Base-by-base conservation (phyloP, 2,888 invertebrate genomes). In the Phymatocera aterrima region DNA sequence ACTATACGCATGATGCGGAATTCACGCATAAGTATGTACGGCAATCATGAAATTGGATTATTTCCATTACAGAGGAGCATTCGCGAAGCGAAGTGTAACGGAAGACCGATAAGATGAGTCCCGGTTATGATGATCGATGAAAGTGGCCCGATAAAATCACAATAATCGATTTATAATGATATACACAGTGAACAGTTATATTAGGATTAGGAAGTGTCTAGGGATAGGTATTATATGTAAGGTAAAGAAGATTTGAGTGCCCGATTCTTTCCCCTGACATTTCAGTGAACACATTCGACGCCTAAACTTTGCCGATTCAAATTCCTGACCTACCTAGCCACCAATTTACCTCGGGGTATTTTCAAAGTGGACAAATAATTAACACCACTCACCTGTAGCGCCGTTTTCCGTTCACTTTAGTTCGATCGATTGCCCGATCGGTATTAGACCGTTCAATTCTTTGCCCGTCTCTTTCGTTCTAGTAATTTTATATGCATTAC, bases 351-450 rank as follows among this genome's bases (percentile, higher is more conserved):
- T 5, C 21, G 8, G 37, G 37, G 61, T 57, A 57, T 15, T 4
- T 24, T 37, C 15, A 6, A 37, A 64, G 61, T 64, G 34, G 37
- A 64, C 61, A 15, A 64, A 64, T 64, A 48, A 51, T 51, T 51
- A 72, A 31, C 31, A 61, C 18, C 72, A 72, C 72, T 72, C 72
- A 72, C 72, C 72, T 72, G 72, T 34, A 51, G 72, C 34, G 34
- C 31, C 31, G 48, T 34, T 21, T 15, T 46, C 72, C 72, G 51
- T 72, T 72, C 72, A 72, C 72, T 51, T 72, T 51, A 34, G 18
- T 28, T 24, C 21, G 46, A 28, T 68, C 68, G 46, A 64, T 34
- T 21, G 64, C 37, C 21, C 28, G 68, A 68, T 72, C 51, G 34
- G 68, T 24, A 46, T 12, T 51, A 34, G 72, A 34, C 18, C 31